Conservation (phyloP, 2,888 invertebrate genomes). For the Xylota sylvarum region DNA sequence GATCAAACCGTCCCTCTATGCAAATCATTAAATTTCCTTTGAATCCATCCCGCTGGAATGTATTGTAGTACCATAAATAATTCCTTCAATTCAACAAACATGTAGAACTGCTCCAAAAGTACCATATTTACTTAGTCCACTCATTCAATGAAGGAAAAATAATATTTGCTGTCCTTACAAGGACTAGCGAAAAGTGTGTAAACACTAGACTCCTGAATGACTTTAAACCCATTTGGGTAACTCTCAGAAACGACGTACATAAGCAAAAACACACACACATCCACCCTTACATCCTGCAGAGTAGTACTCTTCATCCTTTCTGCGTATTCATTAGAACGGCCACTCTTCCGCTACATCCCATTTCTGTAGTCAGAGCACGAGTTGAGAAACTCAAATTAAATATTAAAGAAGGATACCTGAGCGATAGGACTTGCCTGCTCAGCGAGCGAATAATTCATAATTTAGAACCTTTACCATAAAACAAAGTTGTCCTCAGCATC, state of each 20-base stretch:
- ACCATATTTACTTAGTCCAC: conserved; percentile 57
- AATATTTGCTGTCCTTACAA: conserved; percentile 58
- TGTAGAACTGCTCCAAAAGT: conserved; percentile 11
- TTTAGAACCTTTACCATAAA: conserved; percentile 30
- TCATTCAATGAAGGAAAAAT: conserved; percentile 46
- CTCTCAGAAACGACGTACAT: background rate
- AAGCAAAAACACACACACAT: conserved; percentile 1
- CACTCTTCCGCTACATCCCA: conserved; percentile 50
- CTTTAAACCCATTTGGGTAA: conserved; percentile 62
- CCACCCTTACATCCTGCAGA: conserved; percentile 24
- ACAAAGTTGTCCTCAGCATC: conserved; percentile 18
- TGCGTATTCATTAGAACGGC: conserved; percentile 60
- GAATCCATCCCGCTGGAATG: background rate
- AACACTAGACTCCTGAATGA: conserved; percentile 57
- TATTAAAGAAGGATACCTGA: conserved; percentile 68
- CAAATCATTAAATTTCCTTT: conserved; percentile 25
- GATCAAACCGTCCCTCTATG: background rate
- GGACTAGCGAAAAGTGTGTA: conserved; percentile 37
- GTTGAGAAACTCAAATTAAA: conserved; percentile 72
- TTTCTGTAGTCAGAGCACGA: conserved; percentile 43
- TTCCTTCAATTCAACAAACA: conserved; percentile 25
- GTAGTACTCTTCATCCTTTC: conserved; percentile 53
- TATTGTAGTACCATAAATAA: background rate
- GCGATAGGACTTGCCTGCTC: conserved; percentile 49
- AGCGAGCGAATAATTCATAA: conserved; percentile 62